Conservation (phyloP, 2,113 vertebrate genomes). For the Platycercus adscitus region DNA sequence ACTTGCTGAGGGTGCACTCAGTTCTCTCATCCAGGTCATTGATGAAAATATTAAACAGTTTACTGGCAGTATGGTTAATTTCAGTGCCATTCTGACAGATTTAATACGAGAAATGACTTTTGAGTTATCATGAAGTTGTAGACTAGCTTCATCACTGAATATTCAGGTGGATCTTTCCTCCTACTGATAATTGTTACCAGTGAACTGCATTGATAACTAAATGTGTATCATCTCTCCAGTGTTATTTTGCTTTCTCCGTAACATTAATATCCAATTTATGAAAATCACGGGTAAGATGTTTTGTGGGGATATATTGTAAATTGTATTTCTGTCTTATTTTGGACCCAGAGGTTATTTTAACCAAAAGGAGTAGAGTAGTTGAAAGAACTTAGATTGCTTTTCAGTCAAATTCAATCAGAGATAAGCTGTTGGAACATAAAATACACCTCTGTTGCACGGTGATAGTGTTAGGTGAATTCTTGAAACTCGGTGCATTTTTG, state of each 20-base stretch:
- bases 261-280: neutral
- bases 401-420: neutral
- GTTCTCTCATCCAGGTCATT: too few species aligned
- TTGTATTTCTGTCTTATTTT: neutral
- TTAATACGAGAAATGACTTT: neutral
- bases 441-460: neutral
- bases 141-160: neutral
- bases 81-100: neutral
- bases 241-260: neutral
- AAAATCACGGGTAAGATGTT: neutral
- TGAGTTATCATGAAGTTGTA: neutral
- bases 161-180: neutral
- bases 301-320: neutral
- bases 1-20: too few species aligned
- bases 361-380: neutral
- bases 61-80: neutral
- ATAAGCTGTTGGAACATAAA: neutral
- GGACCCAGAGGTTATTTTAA: neutral
- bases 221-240: neutral
- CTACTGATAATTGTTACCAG: neutral
- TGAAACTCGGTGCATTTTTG: constrained; percentile 4
- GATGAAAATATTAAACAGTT: too few species aligned
- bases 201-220: neutral
- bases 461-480: neutral
- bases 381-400: neutral